Base-by-base conservation (phyloP, 2,113 vertebrate species). In the Cyphomyrus discorhynchus region DNA sequence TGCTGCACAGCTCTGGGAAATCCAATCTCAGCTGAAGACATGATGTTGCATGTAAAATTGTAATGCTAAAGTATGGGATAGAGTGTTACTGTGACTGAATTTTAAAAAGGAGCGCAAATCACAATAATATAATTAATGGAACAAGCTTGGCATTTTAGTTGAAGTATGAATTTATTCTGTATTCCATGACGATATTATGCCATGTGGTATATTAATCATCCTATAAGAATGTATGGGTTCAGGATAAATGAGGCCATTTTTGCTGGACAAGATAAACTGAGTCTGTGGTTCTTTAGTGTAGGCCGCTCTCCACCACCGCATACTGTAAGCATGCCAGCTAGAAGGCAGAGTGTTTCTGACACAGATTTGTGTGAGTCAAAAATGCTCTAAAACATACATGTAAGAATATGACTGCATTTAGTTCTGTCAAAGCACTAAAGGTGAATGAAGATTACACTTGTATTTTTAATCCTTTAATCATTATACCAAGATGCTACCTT, bases 141-240 rank as follows among this genome's bases (percentile, higher is more conserved):
- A 85, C 35, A n/a, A 47, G n/a, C n/a, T 3, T 49, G 46, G 82
- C 82, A 88, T 86, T 53, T 88, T 62, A 53, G 86, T 90, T 92
- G 31, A 77, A 77, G 70, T 77, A 77, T 77, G 70, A 39, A 77
- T 77, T 77, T 77, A 77, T 39, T 77, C 31, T 77, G 31, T 17
- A 39, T 77, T 83, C 80, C 35, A 19, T 83, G 80, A 83, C 11
- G 80, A 52, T 52, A 17, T 3, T 84, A 24, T 84, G 7, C 82
- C 82, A 47, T 47, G 39, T 82, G 39, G 17, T 45, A 24, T 45
- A 82, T 24, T 82, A 45, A 7, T 82, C 35, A 82, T 39, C 11
- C 77, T 42, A 19, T 82, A 82, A 11, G 42, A 47, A 47, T 47
- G 24, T 84, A n/a, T 84, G 82, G 39, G 21, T 45, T 42, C 45